Conservation (phyloP, 2,888 invertebrate genomes). For the Trimorus sp. region DNA sequence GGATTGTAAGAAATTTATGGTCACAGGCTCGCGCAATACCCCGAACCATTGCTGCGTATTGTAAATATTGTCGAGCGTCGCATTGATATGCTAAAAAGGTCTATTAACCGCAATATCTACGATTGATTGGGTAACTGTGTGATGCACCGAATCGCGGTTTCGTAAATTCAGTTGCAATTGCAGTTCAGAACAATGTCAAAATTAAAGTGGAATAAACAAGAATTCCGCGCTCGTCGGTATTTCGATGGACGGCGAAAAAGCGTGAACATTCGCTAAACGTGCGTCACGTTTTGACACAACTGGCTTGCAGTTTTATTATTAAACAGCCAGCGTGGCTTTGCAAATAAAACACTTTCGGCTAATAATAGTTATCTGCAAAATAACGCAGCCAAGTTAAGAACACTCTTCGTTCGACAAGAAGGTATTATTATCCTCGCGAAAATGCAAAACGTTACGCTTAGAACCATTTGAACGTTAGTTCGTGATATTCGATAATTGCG, state of each 20-base stretch:
- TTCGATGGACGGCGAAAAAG: conserved; percentile 15
- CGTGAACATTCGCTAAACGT: conserved; percentile 13
- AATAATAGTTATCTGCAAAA: conserved; percentile 47
- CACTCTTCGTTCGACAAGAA: conserved; percentile 37
- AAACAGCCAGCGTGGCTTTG: conserved; percentile 33
- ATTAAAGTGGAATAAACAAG: neutral
- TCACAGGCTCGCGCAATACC: neutral
- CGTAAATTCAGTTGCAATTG: neutral
- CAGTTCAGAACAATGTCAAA: neutral
- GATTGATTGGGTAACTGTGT: neutral
- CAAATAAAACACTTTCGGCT: conserved; percentile 36
- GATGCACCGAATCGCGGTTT: too few relatives aligned
- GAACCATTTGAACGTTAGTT: conserved; percentile 2
- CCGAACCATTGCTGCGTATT: neutral
- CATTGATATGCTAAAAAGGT: neutral
- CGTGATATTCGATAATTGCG: neutral
- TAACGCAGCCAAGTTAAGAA: conserved; percentile 41
- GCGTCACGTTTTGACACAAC: conserved; percentile 31
- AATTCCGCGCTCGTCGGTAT: neutral
- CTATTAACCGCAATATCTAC: neutral
- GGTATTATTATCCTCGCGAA: conserved; percentile 33
- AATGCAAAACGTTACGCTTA: conserved; percentile 13
- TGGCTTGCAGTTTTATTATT: conserved; percentile 34
- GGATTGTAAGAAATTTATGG: conserved; percentile 20
- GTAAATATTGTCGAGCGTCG: conserved; percentile 12